Evolutionary conservation across 2,797 vertebrate genomes (phyloP).

Genomic region (Perodicticus potto): DNA sequence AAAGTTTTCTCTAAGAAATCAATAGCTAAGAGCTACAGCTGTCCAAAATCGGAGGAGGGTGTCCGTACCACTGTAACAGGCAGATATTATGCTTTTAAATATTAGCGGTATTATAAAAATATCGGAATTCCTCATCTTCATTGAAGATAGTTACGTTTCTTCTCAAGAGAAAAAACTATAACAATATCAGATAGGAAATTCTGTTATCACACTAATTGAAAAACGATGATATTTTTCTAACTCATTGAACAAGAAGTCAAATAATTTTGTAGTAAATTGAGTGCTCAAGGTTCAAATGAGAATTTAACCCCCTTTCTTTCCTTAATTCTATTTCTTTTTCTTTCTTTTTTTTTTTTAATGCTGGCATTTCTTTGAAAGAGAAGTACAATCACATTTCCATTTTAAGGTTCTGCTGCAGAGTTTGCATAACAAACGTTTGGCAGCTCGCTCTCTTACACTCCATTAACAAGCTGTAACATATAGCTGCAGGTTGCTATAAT

Average conservation of each 20-base stretch:
- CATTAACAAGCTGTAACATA: slow-evolving; percentile 91
- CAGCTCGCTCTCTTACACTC: slow-evolving; percentile 83
- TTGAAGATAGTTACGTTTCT: not conserved
- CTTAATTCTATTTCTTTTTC: not conserved
- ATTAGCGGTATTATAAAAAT: not conserved
- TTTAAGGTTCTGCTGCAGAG: slow-evolving; percentile 83
- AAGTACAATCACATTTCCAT: slow-evolving; percentile 81
- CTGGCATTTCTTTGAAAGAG: slow-evolving; percentile 80
- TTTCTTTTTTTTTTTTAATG: slow-evolving; percentile 42
- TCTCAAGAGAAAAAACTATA: not conserved
- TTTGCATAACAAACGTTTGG: slow-evolving; percentile 89
- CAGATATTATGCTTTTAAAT: slow-evolving; percentile 9
- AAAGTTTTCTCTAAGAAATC: slow-evolving; percentile 18
- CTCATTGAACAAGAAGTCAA: slow-evolving; percentile 28
- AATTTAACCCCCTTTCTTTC: slow-evolving; percentile 57
- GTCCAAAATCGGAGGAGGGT: not conserved
- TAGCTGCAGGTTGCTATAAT: slow-evolving; percentile 92
- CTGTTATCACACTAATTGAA: slow-evolving; percentile 8
- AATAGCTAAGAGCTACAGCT: not conserved
- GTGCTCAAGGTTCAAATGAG: slow-evolving; percentile 64
- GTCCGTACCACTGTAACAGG: not conserved
- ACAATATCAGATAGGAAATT: not conserved
- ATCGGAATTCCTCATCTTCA: not conserved
- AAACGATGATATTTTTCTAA: not conserved
- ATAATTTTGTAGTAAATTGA: slow-evolving; percentile 43